Evolutionary conservation across 2,888 invertebrate genomes (phyloP).

Genomic region (Cataglyphis cursor): DNA sequence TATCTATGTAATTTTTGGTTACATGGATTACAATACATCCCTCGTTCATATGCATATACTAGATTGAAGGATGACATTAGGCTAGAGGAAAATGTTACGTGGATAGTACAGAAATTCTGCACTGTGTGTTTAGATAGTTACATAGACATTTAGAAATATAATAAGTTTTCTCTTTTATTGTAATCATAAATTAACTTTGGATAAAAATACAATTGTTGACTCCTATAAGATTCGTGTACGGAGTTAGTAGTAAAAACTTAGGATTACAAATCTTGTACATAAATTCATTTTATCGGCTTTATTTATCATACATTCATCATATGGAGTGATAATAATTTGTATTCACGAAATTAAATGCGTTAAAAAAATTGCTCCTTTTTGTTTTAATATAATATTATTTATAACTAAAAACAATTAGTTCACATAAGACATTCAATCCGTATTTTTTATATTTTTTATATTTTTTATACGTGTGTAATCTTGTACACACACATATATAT

Average conservation of each 20-base stretch:
- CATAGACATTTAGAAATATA: neutral
- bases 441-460: too few species aligned
- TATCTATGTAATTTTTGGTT: neutral
- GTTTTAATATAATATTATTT: neutral
- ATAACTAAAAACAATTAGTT: neutral
- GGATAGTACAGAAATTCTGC: neutral
- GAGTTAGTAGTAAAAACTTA: neutral
- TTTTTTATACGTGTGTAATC: neutral
- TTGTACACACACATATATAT: too few species aligned
- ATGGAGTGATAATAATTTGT: neutral
- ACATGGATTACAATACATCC: too few species aligned
- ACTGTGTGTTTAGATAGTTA: neutral
- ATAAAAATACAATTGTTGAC: conserved; percentile 19
- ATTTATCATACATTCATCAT: neutral
- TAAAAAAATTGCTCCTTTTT: neutral
- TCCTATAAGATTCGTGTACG: neutral
- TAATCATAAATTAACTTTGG: conserved; percentile 5
- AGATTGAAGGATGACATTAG: neutral
- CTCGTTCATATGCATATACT: neutral
- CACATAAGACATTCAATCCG: neutral
- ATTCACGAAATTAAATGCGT: neutral
- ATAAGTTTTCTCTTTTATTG: conserved; percentile 18
- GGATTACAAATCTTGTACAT: neutral
- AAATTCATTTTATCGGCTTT: neutral
- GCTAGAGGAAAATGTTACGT: neutral